Evolutionary conservation across 1,140 invertebrate species (phyloP), one percentile per base, ranked within the genome.

Genomic region (Myzus persicae): DNA sequence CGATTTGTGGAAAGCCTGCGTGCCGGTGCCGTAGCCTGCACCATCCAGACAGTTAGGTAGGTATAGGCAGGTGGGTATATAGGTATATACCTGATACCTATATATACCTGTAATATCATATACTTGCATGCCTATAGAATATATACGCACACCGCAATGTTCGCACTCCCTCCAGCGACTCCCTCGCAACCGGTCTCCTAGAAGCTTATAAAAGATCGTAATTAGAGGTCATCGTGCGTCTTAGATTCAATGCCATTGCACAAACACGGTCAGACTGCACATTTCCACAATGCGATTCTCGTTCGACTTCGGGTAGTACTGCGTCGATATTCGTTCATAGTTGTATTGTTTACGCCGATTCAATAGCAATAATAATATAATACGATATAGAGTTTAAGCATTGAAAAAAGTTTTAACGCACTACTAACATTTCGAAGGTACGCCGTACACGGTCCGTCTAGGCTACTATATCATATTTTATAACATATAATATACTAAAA

Each of bases 201-300:
- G 54, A 91, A 91, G 90, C 90, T 91, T 91, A 91, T 91, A 91
- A 91, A 91, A 91, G 90, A 91, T 91, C 9, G 54, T 91, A 91
- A 91, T 91, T 91, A 76, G 90, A 91, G 90, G 90, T 91, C 59
- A 91, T 81, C 51, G 90, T 76, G 59, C 31, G 54, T 91, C 40
- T 91, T 91, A 81, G 59, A 81, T 44, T 31, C 90, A 91, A 67
- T 44, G 90, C 90, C 90, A 76, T 46, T 76, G 54, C 54, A 67
- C 40, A 36, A 54, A 91, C 59, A 40, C 59, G 54, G 54, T 90
- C 89, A 26, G 85, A n/a, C n/a, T 46, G 14, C 46, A 44, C 31
- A 36, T 87, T 48, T 46, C 8, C 24, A 91, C 40, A 24, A 91
- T 91, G 90, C 90, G 90, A 91, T 81, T 91, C 31, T 76, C 90